phyloP scores from a whole-genome alignment of 2,888 invertebrate species.

The Drosophila buzzatii region DNA sequence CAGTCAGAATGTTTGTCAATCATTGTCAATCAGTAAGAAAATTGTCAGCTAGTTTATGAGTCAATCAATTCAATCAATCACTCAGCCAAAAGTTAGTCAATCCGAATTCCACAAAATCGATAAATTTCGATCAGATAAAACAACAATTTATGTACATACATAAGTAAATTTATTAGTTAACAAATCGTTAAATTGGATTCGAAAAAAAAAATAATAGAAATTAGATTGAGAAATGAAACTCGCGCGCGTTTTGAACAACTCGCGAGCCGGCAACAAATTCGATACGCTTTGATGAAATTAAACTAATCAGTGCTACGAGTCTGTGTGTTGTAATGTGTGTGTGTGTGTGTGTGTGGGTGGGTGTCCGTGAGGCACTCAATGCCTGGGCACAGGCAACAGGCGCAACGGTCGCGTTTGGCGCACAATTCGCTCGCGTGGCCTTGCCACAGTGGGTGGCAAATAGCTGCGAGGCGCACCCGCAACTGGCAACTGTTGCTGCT shows the following conservation, averaged over 20 bases:
- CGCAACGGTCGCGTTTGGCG: slow-evolving; percentile 50
- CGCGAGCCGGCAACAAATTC: slow-evolving; percentile 33
- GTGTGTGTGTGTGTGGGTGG: background rate
- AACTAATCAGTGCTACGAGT: slow-evolving; percentile 71
- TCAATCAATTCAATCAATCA: background rate
- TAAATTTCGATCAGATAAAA: background rate
- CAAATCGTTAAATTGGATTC: slow-evolving; percentile 49
- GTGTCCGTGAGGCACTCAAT: slow-evolving; percentile 1
- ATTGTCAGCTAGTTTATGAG: background rate
- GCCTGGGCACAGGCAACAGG: slow-evolving; percentile 50
- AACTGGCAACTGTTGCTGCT: slow-evolving; percentile 11
- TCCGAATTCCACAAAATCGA: background rate
- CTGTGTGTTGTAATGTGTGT: background rate
- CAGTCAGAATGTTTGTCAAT: background rate
- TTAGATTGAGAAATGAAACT: slow-evolving; percentile 19
- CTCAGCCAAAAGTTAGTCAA: background rate
- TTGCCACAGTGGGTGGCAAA: slow-evolving; percentile 60
- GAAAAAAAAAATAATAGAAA: slow-evolving; percentile 16
- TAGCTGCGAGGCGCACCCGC: slow-evolving; percentile 34
- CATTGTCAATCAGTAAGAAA: background rate
- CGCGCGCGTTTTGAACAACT: slow-evolving; percentile 29
- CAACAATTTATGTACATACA: slow-evolving; percentile 54
- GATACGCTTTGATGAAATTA: slow-evolving; percentile 42
- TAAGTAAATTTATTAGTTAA: slow-evolving; percentile 67
- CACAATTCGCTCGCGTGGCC: slow-evolving; percentile 53